Percentiles rank a stretch among this genome's conserved stretches.
phyloP scores from a whole-genome alignment of 1,140 invertebrate species.

The Ips typographus region DNA sequence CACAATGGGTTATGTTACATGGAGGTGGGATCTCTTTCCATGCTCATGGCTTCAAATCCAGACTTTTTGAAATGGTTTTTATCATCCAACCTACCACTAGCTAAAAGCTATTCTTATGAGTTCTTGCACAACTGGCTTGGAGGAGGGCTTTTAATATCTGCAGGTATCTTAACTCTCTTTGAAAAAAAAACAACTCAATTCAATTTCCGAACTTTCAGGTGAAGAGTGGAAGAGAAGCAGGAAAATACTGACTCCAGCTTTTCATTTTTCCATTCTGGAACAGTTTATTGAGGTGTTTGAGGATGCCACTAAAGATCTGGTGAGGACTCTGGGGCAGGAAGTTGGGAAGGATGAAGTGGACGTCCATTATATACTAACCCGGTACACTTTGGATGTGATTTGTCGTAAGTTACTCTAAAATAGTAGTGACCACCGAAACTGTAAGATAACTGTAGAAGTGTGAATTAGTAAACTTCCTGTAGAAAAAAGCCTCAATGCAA shows the following conservation, averaged over 20 bases:
- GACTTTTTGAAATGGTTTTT: constrained; percentile 56
- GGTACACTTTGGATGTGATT: constrained; percentile 72
- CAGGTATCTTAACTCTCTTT: constrained; percentile 49
- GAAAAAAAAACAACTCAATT: not conserved
- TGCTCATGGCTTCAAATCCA: no score
- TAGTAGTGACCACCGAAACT: no score
- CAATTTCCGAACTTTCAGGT: constrained; percentile 19
- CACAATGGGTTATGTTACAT: no score
- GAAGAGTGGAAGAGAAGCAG: constrained; percentile 63
- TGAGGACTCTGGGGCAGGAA: constrained; percentile 57
- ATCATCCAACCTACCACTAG: constrained; percentile 67
- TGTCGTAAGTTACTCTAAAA: constrained; percentile 58
- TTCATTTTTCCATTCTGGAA: constrained; percentile 68
- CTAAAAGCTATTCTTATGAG: constrained; percentile 72
- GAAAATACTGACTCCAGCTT: constrained; percentile 76
- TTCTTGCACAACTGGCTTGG: constrained; percentile 77
- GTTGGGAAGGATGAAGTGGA: constrained; percentile 56
- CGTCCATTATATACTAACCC: constrained; percentile 64
- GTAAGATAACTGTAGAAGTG: no score
- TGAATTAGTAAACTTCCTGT: not conserved
- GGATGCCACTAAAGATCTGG: constrained; percentile 63
- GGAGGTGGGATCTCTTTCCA: no score
- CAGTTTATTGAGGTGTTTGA: constrained; percentile 65
- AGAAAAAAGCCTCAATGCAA: no score
- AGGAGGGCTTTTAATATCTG: constrained; percentile 71